A percentile compares a stretch with the other conserved stretches of the same genome.
These are phyloP conservation scores for Incurvaria masculella DNA, from an alignment of 2,888 invertebrate genomes.

Conservation along the genomic window DNA sequence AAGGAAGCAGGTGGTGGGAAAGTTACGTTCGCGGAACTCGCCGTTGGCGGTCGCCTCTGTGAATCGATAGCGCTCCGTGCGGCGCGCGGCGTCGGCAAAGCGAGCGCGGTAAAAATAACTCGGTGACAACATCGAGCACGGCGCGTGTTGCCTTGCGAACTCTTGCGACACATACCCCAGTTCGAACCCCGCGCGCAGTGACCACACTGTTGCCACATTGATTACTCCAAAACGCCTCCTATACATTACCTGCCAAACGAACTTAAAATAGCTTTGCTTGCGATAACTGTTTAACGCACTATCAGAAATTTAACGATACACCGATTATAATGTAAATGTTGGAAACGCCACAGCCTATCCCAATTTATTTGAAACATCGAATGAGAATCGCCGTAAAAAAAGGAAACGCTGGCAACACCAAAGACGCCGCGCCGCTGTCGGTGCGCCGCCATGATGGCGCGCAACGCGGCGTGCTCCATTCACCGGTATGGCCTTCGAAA, in stretches of 20 bases:
- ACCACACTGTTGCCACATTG: neutral
- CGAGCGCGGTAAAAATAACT: conserved; percentile 49
- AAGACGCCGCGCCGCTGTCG: neutral
- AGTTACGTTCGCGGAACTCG: conserved; percentile 43
- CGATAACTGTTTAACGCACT: too few species aligned
- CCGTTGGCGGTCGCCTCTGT: neutral
- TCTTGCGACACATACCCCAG: neutral
- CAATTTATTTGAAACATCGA: too few species aligned
- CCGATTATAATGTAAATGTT: too few species aligned
- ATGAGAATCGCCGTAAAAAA: too few species aligned
- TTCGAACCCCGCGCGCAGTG: neutral
- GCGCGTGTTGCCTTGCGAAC: neutral
- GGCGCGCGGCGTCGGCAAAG: conserved; percentile 2
- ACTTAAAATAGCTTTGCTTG: too few species aligned
- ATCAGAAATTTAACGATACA: too few species aligned
- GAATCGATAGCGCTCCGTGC: neutral
- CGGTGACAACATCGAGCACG: conserved; percentile 37
- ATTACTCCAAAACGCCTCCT: too few species aligned
- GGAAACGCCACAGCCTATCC: too few species aligned
- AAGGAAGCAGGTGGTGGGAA: conserved; percentile 41
- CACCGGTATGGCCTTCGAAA: too few species aligned
- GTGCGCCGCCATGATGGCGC: neutral
- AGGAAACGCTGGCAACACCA: neutral
- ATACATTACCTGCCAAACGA: too few species aligned
- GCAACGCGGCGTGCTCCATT: neutral